A percentile compares a stretch with the other conserved stretches of the same genome.
These are phyloP conservation scores for Hydrochoerus hydrochaeris DNA, from an alignment of 2,113 vertebrate species.

Conservation along the genomic window DNA sequence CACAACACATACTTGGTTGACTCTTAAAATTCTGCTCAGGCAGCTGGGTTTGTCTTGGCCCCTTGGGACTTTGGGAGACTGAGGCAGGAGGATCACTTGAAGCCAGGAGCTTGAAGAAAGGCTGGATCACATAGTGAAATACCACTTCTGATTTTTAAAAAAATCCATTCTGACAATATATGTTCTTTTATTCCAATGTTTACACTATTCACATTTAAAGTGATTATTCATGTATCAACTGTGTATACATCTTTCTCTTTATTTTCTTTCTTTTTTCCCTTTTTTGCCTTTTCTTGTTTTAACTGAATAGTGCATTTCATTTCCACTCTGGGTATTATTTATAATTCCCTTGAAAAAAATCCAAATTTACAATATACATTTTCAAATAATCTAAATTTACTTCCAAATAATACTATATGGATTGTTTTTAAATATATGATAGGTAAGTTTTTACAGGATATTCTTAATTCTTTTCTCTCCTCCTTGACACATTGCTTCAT, in stretches of 20 bases:
- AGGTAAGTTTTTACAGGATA: neutral
- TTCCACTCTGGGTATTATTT: neutral
- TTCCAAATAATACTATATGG: neutral
- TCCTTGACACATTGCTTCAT: neutral
- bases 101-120: neutral
- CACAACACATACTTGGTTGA: neutral
- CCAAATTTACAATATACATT: neutral
- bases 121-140: neutral
- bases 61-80: neutral
- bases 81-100: neutral
- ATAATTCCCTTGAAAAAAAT: neutral
- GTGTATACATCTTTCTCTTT: neutral
- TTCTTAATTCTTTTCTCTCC: neutral
- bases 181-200: neutral
- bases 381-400: constrained; percentile 7
- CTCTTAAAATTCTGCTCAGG: neutral
- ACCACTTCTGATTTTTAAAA: neutral
- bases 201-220: neutral
- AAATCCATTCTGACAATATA: neutral
- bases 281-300: neutral
- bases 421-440: neutral
- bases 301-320: neutral
- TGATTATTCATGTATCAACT: neutral
- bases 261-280: neutral
- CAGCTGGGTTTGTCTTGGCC: neutral